Percentiles rank a stretch among this genome's conserved stretches.
Evolutionary conservation across 2,797 vertebrate genomes (phyloP).

Genomic region (Fringilla coelebs): DNA sequence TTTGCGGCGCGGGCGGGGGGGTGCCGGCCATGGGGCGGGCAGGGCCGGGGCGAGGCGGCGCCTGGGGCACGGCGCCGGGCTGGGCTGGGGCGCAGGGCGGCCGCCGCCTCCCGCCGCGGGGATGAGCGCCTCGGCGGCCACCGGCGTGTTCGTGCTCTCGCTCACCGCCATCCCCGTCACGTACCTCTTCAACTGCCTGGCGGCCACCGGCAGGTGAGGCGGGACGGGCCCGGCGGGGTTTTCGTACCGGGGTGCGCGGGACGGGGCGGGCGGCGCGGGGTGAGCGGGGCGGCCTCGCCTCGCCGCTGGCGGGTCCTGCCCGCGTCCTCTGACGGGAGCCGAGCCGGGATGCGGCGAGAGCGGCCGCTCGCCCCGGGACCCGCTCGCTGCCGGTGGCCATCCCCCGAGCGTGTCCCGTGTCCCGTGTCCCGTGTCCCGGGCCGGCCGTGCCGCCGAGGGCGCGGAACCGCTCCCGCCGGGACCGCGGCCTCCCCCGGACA

Average conservation of each 20-base stretch:
- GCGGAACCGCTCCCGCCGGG: background rate
- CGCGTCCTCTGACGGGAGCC: background rate
- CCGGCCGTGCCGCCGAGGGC: background rate
- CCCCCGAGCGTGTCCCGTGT: background rate
- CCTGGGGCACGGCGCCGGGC: background rate
- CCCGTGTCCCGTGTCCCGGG: too few relatives aligned
- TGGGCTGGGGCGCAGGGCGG: background rate
- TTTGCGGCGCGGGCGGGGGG: background rate
- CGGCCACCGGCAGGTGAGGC: slow-evolving; percentile 82
- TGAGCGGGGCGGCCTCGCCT: background rate
- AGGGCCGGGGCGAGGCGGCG: background rate
- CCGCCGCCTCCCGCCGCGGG: slow-evolving; percentile 36
- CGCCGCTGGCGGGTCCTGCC: background rate
- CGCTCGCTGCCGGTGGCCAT: background rate
- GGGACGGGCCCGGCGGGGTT: background rate
- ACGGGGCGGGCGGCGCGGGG: background rate
- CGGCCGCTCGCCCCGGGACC: background rate
- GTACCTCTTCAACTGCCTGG: slow-evolving; percentile 84
- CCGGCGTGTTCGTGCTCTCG: slow-evolving; percentile 88
- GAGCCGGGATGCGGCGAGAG: background rate
- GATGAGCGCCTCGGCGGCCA: slow-evolving; percentile 89
- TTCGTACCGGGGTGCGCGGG: background rate
- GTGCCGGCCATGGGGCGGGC: background rate
- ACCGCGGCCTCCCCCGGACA: background rate
- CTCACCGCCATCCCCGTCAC: slow-evolving; percentile 88